Evolutionary conservation across 2,113 vertebrate genomes (phyloP), one percentile per base, ranked within the genome.

Genomic region (Leucoraja erinaceus): DNA sequence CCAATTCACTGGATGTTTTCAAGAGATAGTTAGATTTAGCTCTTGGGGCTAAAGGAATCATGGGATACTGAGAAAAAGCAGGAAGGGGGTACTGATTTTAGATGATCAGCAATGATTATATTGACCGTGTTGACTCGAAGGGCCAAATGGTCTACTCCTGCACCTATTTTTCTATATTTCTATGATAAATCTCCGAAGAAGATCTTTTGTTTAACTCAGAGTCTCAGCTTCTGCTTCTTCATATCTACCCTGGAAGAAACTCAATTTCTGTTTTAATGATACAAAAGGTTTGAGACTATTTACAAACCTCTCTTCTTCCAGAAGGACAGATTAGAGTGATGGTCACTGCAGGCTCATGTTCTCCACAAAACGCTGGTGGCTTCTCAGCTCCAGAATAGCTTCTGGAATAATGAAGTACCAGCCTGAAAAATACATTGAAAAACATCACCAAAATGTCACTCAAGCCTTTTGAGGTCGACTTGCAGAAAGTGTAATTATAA

Each of bases 261-360:
- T 20, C 25, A 2, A 5, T 91, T 68, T 91, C 33, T 22, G 25
- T 12, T 54, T 91, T 54, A 72, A 22, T 25, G 18, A 9, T 28
- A 70, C 3, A 91, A 72, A 72, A 16, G 16, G 5, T 91, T 72
- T 91, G 28, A 70, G 16, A 7, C 33, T 1, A 78, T 84, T 0
- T 70, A 76, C 86, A 94, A 95, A 98, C 98, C 95, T 96, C 95
- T 93, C 97, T 97, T 91, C 98, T 97, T 84, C 96, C 96, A 0
- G 98, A 98, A 0, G 99, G 99, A 93, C 99, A 99, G 93, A 97
- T 95, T 92, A 99, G 98, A 0, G 98, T 99, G 93, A 99, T 95
- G 0, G 96, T 98, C 93, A 99, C 98, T 0, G 97, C 97, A 5
- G 99, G 98, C 61, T 93, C 94, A 94, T 98, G 98, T 1, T 94